phyloP scores from a whole-genome alignment of 2,797 vertebrate genomes.

The Sebastes trivittatus region DNA sequence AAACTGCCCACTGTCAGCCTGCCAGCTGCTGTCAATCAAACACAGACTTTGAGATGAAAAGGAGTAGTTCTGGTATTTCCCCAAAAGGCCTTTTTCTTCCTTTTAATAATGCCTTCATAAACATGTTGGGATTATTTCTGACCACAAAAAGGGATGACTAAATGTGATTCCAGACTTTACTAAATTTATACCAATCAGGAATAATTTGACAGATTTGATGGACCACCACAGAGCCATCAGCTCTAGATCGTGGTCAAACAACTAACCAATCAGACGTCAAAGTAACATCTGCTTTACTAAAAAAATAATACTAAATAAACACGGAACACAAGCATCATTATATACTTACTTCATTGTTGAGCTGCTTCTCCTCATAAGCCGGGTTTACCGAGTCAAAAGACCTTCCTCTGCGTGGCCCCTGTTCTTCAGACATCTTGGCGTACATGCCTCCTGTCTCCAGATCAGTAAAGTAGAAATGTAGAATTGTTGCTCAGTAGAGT shows the following conservation, averaged over 20 bases:
- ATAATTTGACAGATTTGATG: neutral
- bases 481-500: neutral
- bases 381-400: slow-evolving; percentile 7
- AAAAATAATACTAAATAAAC: neutral
- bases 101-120: neutral
- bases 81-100: neutral
- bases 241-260: neutral
- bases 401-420: neutral
- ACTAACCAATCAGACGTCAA: neutral
- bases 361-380: slow-evolving; percentile 20
- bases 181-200: neutral
- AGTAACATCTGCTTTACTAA: neutral
- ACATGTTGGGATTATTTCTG: neutral
- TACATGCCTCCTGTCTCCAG: slow-evolving; percentile 17
- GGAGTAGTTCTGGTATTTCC: neutral
- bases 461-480: neutral
- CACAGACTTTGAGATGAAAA: neutral
- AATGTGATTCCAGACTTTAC: neutral
- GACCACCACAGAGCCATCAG: neutral
- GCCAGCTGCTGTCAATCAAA: too few species aligned
- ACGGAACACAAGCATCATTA: neutral
- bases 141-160: neutral
- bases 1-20: too few species aligned
- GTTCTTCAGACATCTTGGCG: slow-evolving; percentile 1
- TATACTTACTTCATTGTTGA: slow-evolving; percentile 34